Base-by-base conservation (phyloP, 1,140 invertebrate genomes). In the Steinernema feltiae region DNA sequence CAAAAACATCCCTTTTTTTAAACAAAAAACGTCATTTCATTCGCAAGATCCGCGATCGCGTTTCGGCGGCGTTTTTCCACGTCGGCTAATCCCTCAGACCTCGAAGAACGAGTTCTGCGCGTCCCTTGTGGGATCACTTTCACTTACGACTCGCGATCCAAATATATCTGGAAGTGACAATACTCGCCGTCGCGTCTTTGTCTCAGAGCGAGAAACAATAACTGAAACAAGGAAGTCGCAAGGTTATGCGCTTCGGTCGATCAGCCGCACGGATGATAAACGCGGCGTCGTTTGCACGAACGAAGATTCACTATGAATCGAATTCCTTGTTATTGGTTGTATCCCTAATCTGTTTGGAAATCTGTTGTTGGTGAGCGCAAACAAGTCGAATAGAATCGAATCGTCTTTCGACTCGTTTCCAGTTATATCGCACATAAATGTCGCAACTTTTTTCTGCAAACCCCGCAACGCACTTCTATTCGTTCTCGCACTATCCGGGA, bases 371-470 rank as follows among this genome's bases (percentile, higher is more conserved):
- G 35, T 18, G 18, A 7, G 35, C 35, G 35, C 35, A 41, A 41
- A 41, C 35, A 18, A 41, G 35, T 41, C 35, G 35, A 12, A 63
- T 63, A 63, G 24, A 63, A n/a, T 46, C 41, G 41, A n/a, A 7
- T 7, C 41, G 41, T n/a, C n/a, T n/a, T n/a, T n/a, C n/a, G n/a
- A n/a, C 7, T 46, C 41, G n/a, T 46, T 12, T 46, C 41, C 41
- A 46, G 41, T 46, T 46, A n/a, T 46, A 46, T 46, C 7, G n/a
- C n/a, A 7, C n/a, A 46, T 12, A 63, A 63, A 63, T 63, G 53
- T 63, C 53, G 24, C 53, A 63, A 63, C 53, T 63, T 63, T 63
- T 63, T 63, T n/a, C n/a, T 63, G 53, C 53, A 63, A 27, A 15
- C 53, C 53, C 53, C 53, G 53, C 24, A 63, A 21, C 53, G 12